Evolutionary conservation across 92 coral and sea anemone species (phyloP).

Genomic region (Plumapathes pennacea): DNA sequence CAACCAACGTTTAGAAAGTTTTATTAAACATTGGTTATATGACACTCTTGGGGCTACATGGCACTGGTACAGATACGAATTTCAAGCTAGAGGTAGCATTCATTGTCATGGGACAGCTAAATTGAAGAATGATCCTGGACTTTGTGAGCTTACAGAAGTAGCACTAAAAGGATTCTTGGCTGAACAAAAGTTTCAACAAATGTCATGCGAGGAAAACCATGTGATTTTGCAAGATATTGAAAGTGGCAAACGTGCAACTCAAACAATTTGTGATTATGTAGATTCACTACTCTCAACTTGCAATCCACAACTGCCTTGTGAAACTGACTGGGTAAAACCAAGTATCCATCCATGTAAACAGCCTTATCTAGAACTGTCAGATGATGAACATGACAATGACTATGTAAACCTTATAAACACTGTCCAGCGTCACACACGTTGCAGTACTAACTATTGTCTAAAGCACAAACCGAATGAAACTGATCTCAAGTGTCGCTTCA

Average conservation of each 20-base stretch:
- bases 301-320: constrained; percentile 27
- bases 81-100: constrained; percentile 48
- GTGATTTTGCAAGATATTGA: not conserved
- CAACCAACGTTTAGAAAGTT: constrained; percentile 31
- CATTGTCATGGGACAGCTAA: constrained; percentile 54
- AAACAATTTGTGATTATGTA: constrained; percentile 38
- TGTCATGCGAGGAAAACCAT: not conserved
- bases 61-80: constrained; percentile 55
- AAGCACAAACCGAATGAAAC: constrained; percentile 19
- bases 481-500: constrained; percentile 37
- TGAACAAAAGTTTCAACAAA: constrained; percentile 8
- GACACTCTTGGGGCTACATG: constrained; percentile 36
- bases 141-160: constrained; percentile 37
- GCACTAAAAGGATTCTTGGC: constrained; percentile 34
- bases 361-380: not conserved
- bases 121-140: constrained; percentile 36
- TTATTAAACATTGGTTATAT: constrained; percentile 39
- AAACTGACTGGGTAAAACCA: constrained; percentile 27
- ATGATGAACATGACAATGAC: constrained; percentile 25
- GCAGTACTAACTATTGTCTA: constrained; percentile 41
- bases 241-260: constrained; percentile 10
- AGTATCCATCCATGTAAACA: constrained; percentile 34
- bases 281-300: constrained; percentile 30
- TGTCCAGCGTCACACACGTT: constrained; percentile 54
- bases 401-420: constrained; percentile 38